These are phyloP conservation scores for Apotomis betuletana DNA, from an alignment of 2,888 invertebrate genomes.

Conservation along the genomic window DNA sequence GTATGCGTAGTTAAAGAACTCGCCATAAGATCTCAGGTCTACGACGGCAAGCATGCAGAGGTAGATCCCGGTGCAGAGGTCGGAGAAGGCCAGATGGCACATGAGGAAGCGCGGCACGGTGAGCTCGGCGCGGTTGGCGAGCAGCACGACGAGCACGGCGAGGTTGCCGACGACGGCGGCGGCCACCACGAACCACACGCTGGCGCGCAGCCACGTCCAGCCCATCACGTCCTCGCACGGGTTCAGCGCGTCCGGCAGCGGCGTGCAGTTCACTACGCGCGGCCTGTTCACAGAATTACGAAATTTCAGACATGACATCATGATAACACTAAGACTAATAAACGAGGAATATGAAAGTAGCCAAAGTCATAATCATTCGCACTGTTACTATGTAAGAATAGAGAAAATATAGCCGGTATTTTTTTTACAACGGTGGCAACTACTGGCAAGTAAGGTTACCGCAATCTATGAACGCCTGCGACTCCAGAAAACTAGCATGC, in stretches of 20 bases:
- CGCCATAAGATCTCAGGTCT: slow-evolving; percentile 92
- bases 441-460: too few species aligned
- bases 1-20: slow-evolving; percentile 95
- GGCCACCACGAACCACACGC: slow-evolving; percentile 94
- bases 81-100: slow-evolving; percentile 93
- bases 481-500: too few species aligned
- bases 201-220: slow-evolving; percentile 88
- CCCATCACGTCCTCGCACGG: slow-evolving; percentile 97
- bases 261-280: slow-evolving; percentile 85
- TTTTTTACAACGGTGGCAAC: too few species aligned
- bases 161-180: slow-evolving; percentile 93
- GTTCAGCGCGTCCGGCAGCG: slow-evolving; percentile 91
- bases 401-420: too few species aligned
- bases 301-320: not conserved
- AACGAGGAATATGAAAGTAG: too few species aligned
- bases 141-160: slow-evolving; percentile 90
- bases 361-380: too few species aligned
- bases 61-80: slow-evolving; percentile 94
- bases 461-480: too few species aligned
- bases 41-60: slow-evolving; percentile 92
- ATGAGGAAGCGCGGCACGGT: slow-evolving; percentile 78
- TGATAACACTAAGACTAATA: too few species aligned
- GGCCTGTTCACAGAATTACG: slow-evolving; percentile 54
- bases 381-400: too few species aligned
- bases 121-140: slow-evolving; percentile 82